Percentiles rank a stretch among this genome's conserved stretches.
These are phyloP conservation scores for Takifugu rubripes DNA, from an alignment of 2,797 vertebrate species.

Conservation along the genomic window DNA sequence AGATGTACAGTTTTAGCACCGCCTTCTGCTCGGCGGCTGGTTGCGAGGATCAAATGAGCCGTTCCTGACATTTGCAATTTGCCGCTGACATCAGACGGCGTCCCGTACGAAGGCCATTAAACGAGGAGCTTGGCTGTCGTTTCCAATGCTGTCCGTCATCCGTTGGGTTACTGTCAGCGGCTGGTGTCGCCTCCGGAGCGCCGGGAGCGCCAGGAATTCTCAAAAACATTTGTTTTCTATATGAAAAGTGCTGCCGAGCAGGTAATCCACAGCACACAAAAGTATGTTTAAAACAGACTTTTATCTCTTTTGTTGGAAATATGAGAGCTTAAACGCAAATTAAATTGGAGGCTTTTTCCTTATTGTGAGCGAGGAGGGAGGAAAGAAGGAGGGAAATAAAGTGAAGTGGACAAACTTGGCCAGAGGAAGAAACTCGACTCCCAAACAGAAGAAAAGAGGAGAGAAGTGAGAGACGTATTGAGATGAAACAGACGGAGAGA, in stretches of 20 bases:
- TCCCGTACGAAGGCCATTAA: slow-evolving; percentile 39
- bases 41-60: slow-evolving; percentile 45
- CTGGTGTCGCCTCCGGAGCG: too few relatives aligned
- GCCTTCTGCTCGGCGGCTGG: slow-evolving; percentile 28
- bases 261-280: background rate
- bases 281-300: background rate
- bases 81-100: slow-evolving; percentile 33
- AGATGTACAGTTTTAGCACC: slow-evolving; percentile 18
- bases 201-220: too few relatives aligned
- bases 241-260: too few relatives aligned
- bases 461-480: slow-evolving; percentile 40
- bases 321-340: too few relatives aligned
- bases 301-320: too few relatives aligned
- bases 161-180: slow-evolving; percentile 19
- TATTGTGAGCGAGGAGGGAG: background rate
- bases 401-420: too few relatives aligned
- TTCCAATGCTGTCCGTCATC: slow-evolving; percentile 23
- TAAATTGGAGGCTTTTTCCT: too few relatives aligned
- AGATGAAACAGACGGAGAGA: slow-evolving; percentile 53
- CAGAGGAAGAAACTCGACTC: too few relatives aligned
- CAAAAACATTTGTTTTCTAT: too few relatives aligned
- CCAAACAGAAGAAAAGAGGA: slow-evolving; percentile 32
- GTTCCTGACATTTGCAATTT: slow-evolving; percentile 60
- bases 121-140: slow-evolving; percentile 27
- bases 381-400: slow-evolving; percentile 18